Conservation (phyloP, 2,888 invertebrate genomes). For the Diarsia brunnea region DNA sequence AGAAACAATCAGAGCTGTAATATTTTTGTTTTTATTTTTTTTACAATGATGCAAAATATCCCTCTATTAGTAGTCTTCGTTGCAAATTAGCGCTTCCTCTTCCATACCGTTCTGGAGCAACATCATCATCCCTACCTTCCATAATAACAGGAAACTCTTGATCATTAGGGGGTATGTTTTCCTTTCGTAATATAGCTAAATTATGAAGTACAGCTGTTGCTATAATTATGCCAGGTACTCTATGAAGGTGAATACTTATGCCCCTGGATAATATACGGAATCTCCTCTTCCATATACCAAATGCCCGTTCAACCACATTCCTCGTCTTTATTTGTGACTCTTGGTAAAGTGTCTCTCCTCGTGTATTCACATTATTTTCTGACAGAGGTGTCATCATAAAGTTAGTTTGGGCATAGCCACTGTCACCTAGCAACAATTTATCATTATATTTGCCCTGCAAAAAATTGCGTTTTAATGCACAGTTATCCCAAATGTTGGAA, state of each 20-base stretch:
- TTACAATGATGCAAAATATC: no score
- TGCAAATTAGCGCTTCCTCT: neutral
- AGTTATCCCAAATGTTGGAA: neutral
- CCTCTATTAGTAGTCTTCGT: neutral
- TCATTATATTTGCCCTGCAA: neutral
- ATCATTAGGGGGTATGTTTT: constrained; percentile 5
- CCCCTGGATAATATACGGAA: no score
- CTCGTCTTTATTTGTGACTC: neutral
- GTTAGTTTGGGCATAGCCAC: neutral
- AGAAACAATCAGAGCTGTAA: neutral
- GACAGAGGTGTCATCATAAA: neutral
- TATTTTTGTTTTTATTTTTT: neutral
- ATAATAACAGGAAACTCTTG: constrained; percentile 7
- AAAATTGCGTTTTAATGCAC: neutral
- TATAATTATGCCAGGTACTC: neutral
- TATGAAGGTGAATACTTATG: neutral
- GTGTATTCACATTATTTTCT: neutral
- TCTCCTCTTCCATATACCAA: neutral
- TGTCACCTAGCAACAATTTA: neutral
- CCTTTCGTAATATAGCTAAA: neutral
- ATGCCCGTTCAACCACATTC: neutral
- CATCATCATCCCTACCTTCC: constrained; percentile 5
- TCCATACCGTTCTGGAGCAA: constrained; percentile 7
- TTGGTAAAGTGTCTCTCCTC: neutral
- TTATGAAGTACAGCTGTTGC: neutral